These are phyloP conservation scores for Pardalotus punctatus DNA, from an alignment of 2,113 vertebrate genomes.

Conservation along the genomic window DNA sequence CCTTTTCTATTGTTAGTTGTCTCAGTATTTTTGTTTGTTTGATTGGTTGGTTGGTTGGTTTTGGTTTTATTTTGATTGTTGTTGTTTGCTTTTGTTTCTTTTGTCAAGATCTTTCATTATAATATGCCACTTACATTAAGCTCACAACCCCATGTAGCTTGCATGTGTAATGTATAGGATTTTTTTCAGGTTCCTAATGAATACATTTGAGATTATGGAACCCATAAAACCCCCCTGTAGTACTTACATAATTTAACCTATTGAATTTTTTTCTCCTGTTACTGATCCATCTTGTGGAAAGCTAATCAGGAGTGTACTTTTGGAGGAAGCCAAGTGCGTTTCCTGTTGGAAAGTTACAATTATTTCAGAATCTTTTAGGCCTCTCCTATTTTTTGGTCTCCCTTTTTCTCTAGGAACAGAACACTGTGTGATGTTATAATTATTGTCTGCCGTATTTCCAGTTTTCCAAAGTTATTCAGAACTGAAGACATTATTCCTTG, in stretches of 20 bases:
- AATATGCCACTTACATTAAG: neutral
- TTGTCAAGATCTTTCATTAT: neutral
- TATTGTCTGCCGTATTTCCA: neutral
- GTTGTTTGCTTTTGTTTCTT: neutral
- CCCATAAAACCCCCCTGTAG: neutral
- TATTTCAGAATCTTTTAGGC: neutral
- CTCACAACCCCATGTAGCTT: rapidly evolving
- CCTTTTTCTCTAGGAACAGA: neutral
- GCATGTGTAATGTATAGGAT: neutral
- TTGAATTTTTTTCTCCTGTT: neutral
- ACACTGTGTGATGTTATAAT: neutral
- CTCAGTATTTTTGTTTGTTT: neutral
- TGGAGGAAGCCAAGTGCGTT: neutral
- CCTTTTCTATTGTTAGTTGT: neutral
- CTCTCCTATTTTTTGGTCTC: neutral
- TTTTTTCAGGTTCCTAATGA: neutral
- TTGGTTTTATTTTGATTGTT: neutral
- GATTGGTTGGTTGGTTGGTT: neutral
- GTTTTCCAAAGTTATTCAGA: neutral
- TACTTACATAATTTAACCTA: neutral
- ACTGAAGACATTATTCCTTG: rapidly evolving
- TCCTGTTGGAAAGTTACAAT: neutral
- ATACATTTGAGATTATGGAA: neutral
- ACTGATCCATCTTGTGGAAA: neutral
- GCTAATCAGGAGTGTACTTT: neutral